Evolutionary conservation across 1,140 invertebrate genomes (phyloP).

Genomic region (Ips nitidus): DNA sequence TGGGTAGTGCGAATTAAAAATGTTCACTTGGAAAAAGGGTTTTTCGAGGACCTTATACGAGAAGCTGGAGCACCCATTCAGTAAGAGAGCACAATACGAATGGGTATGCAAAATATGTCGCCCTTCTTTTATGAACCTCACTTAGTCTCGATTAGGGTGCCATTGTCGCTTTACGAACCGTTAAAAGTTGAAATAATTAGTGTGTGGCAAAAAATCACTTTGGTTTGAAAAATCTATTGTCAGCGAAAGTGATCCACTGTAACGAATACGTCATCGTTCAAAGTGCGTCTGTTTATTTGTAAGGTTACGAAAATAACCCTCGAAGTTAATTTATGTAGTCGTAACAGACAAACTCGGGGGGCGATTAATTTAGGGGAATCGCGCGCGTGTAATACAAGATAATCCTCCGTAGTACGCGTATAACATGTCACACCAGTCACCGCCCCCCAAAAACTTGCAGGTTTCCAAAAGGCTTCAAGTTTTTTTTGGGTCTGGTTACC

Average conservation of each 20-base stretch:
- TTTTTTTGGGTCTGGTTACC: conserved; percentile 16
- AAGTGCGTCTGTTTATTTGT: conserved; percentile 9
- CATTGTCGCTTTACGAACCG: not conserved
- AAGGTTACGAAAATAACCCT: conserved; percentile 30
- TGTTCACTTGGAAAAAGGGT: conserved; percentile 23
- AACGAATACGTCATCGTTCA: not conserved
- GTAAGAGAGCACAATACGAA: conserved; percentile 17
- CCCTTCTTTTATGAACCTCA: conserved; percentile 5
- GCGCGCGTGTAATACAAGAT: conserved; percentile 35
- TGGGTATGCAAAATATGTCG: conserved; percentile 20
- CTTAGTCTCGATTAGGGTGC: not conserved
- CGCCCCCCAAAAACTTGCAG: conserved; percentile 1
- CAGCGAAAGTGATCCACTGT: no score
- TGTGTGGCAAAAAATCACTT: no score
- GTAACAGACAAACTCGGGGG: conserved; percentile 13
- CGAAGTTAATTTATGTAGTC: conserved; percentile 27
- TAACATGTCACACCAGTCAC: conserved; percentile 31
- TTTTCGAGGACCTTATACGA: conserved; percentile 26
- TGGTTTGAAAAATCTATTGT: no score
- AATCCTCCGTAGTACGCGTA: conserved; percentile 22
- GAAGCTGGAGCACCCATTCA: conserved; percentile 15
- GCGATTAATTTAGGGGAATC: conserved; percentile 34
- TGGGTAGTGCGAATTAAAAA: conserved; percentile 22
- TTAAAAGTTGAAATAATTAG: not conserved
- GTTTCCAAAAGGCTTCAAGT: conserved; percentile 19